Evolutionary conservation across 1,140 invertebrate species (phyloP).

Genomic region (Ceratosolen solmsi): DNA sequence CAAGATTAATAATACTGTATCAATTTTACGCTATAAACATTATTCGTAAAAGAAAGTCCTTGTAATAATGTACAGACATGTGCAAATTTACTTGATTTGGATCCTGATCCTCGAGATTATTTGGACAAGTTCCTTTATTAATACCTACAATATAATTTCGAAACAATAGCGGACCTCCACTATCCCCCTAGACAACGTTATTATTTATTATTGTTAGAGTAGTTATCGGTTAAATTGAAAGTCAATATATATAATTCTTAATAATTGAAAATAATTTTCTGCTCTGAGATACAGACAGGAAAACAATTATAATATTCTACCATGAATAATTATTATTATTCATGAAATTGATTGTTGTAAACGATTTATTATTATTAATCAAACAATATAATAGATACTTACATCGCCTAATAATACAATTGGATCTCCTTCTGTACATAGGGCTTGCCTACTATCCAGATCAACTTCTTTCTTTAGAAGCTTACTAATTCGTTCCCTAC

Average conservation of each 20-base stretch:
- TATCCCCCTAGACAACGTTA: neutral
- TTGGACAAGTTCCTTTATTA: neutral
- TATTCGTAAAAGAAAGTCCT: neutral
- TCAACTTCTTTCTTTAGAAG: neutral
- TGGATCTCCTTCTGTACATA: neutral
- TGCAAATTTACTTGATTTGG: neutral
- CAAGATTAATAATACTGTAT: too few species aligned
- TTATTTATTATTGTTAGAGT: too few species aligned
- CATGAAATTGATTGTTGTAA: too few species aligned
- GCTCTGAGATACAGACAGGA: too few species aligned
- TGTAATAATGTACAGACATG: neutral
- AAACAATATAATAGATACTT: too few species aligned
- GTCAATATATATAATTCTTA: too few species aligned
- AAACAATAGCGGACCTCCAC: conserved; percentile 1
- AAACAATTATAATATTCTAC: too few species aligned
- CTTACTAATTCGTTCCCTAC: neutral
- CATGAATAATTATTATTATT: too few species aligned
- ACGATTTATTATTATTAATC: too few species aligned
- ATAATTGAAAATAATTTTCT: too few species aligned
- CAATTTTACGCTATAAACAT: too few species aligned
- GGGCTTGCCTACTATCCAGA: neutral
- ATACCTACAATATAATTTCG: neutral
- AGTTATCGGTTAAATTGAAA: too few species aligned
- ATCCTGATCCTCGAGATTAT: neutral
- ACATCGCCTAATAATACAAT: neutral